phyloP scores from a whole-genome alignment of 1,140 invertebrate species.

The Bombus pascuorum region DNA sequence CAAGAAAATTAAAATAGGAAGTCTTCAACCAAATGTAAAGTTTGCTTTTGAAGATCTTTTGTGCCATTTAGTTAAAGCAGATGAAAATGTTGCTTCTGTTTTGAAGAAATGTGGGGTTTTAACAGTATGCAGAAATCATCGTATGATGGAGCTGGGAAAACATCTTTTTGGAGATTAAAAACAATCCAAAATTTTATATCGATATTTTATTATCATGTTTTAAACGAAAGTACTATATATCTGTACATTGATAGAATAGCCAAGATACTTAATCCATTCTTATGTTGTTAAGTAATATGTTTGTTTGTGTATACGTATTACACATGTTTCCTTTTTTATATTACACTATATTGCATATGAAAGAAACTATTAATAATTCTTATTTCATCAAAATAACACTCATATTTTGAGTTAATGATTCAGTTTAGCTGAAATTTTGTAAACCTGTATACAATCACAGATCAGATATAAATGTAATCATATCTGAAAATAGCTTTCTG shows the following conservation, averaged over 20 bases:
- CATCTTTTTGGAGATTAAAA: constrained; percentile 91
- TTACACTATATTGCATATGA: background rate
- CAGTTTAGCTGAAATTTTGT: constrained; percentile 28
- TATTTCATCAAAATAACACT: constrained; percentile 5
- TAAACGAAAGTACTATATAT: constrained; percentile 3
- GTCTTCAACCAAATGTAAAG: constrained; percentile 91
- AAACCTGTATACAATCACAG: constrained; percentile 44
- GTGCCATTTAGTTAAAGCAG: constrained; percentile 91
- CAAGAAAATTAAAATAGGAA: constrained; percentile 90
- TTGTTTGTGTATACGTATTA: background rate
- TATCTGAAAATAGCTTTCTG: constrained; percentile 74
- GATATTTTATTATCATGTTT: constrained; percentile 8
- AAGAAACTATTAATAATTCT: background rate
- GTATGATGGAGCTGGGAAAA: constrained; percentile 94
- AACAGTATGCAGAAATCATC: constrained; percentile 91
- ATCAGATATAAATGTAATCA: constrained; percentile 70
- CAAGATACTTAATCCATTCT: background rate
- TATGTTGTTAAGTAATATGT: constrained; percentile 2
- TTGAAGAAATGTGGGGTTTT: constrained; percentile 92
- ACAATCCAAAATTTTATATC: background rate
- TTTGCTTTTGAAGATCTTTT: constrained; percentile 95
- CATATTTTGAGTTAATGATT: background rate
- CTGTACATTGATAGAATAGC: background rate
- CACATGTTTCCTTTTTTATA: background rate
- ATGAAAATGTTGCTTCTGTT: constrained; percentile 88